Percentiles rank a stretch among this genome's conserved stretches.
Conservation (phyloP, 2,113 vertebrate species). For the Gracilinanus agilis region DNA sequence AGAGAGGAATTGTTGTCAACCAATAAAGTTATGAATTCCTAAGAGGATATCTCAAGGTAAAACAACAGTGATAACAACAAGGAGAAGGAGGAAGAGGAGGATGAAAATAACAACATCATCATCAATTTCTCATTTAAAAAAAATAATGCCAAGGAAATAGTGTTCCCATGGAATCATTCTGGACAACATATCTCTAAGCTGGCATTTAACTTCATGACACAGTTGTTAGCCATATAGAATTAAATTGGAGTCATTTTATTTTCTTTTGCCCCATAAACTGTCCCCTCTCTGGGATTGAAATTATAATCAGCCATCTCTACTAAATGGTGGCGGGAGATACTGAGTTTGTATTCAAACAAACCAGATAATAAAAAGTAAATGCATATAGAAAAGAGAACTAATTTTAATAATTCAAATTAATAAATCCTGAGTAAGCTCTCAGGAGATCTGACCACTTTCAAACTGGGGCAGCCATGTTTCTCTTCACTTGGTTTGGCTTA, state of each 20-base stretch:
- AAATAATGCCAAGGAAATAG: not conserved
- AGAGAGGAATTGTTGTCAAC: not conserved
- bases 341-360: not conserved
- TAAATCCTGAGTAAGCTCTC: conserved; percentile 49
- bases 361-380: not conserved
- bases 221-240: not conserved
- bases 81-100: not conserved
- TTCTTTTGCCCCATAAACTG: not conserved
- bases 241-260: not conserved
- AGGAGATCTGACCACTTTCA: conserved; percentile 29
- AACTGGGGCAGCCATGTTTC: not conserved
- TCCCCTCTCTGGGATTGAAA: not conserved
- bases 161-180: not conserved
- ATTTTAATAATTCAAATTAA: conserved; percentile 15
- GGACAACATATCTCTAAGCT: not conserved
- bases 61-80: not conserved
- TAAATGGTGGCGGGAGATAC: not conserved
- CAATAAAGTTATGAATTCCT: not conserved
- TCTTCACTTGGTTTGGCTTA: conserved; percentile 17
- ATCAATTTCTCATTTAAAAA: not conserved
- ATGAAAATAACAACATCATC: not conserved
- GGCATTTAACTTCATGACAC: not conserved
- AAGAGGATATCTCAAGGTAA: not conserved
- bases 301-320: not conserved
- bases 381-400: not conserved